Conservation (phyloP, 2,888 invertebrate species). For the Eilema sororculum region DNA sequence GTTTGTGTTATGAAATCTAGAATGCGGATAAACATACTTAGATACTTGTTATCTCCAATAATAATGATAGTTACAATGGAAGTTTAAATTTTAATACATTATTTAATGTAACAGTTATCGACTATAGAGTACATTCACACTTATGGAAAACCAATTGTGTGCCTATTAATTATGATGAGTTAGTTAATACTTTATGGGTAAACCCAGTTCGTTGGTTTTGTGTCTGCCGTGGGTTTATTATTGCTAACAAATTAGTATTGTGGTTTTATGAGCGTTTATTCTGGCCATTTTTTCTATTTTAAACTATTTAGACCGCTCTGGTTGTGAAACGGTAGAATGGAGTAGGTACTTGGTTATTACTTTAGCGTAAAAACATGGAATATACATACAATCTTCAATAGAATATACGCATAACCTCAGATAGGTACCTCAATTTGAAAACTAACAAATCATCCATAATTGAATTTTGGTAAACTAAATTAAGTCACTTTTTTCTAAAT, state of each 20-base stretch:
- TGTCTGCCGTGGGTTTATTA: background rate
- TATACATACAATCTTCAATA: too few relatives aligned
- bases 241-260: background rate
- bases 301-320: background rate
- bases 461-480: background rate
- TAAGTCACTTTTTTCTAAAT: background rate
- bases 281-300: background rate
- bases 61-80: background rate
- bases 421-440: too few relatives aligned
- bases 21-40: too few relatives aligned
- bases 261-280: conserved; percentile 3
- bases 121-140: background rate
- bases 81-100: background rate
- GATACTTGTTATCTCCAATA: too few relatives aligned
- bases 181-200: conserved; percentile 2
- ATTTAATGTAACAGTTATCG: conserved; percentile 2
- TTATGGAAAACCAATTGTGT: conserved; percentile 7
- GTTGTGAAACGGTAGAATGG: background rate
- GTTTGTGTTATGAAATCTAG: too few relatives aligned
- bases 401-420: too few relatives aligned
- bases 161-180: conserved; percentile 2
- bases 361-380: too few relatives aligned
- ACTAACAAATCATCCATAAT: background rate
- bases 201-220: conserved; percentile 2
- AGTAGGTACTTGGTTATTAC: too few relatives aligned